Evolutionary conservation across 2,113 vertebrate species (phyloP).

Genomic region (Crotophaga sulcirostris): DNA sequence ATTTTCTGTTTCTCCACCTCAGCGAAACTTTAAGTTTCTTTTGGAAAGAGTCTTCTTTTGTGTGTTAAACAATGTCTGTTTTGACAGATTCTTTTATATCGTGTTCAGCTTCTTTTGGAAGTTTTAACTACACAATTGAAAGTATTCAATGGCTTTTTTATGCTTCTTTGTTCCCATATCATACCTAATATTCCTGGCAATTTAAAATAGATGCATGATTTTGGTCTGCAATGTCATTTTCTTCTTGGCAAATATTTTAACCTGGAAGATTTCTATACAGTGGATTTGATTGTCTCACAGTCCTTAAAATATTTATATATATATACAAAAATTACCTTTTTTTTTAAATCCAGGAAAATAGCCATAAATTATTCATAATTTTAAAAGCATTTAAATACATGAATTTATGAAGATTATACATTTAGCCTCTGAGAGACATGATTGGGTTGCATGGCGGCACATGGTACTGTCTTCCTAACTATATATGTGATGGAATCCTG

Average conservation of each 20-base stretch:
- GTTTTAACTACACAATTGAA: neutral
- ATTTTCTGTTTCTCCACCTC: neutral
- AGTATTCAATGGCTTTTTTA: neutral
- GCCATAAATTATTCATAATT: neutral
- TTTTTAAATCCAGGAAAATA: neutral
- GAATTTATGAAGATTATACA: neutral
- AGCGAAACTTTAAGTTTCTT: neutral
- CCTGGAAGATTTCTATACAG: neutral
- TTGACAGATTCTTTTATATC: neutral
- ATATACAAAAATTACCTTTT: neutral
- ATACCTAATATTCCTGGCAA: neutral
- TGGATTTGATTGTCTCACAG: neutral
- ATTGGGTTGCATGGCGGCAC: neutral
- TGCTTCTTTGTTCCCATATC: neutral
- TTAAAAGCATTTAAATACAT: neutral
- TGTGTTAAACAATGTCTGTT: neutral
- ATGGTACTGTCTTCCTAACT: neutral
- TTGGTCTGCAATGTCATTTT: neutral
- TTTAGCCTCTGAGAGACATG: neutral
- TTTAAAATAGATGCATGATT: neutral
- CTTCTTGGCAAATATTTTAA: neutral
- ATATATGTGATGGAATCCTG: neutral
- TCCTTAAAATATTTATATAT: neutral
- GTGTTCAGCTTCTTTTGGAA: neutral
- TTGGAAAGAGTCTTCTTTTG: neutral